These are phyloP conservation scores for Miniopterus natalensis DNA, from an alignment of 2,113 vertebrate genomes.

Conservation along the genomic window DNA sequence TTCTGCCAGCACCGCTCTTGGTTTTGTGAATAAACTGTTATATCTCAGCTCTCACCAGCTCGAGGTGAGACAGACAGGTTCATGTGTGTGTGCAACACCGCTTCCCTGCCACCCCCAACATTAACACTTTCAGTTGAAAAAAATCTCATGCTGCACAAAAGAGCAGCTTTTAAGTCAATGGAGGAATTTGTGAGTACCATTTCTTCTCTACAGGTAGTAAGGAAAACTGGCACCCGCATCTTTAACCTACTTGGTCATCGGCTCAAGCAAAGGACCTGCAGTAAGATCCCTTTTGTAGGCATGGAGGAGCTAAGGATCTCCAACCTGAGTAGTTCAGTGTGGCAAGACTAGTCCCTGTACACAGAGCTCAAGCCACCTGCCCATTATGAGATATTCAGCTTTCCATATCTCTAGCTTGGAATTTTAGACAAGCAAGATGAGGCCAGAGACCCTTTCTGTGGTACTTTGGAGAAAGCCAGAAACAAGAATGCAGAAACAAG, in stretches of 20 bases:
- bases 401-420: conserved; percentile 31
- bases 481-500: neutral
- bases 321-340: neutral
- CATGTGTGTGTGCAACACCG: neutral
- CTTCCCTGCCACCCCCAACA: neutral
- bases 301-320: no score
- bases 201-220: neutral
- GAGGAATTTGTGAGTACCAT: neutral
- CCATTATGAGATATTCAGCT: neutral
- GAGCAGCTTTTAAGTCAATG: neutral
- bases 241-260: neutral
- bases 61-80: conserved; percentile 51
- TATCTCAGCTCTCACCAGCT: conserved; percentile 48
- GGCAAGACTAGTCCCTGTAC: neutral
- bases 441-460: conserved; percentile 49
- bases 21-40: conserved; percentile 32
- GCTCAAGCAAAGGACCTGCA: neutral
- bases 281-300: neutral
- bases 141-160: neutral
- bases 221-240: neutral
- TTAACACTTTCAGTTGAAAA: neutral
- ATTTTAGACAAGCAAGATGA: neutral
- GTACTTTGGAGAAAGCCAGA: conserved; percentile 48
- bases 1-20: conserved; percentile 23
- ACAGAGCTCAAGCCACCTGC: neutral